Conservation (phyloP, 2,113 vertebrate species). For the Coracopsis vasa region DNA sequence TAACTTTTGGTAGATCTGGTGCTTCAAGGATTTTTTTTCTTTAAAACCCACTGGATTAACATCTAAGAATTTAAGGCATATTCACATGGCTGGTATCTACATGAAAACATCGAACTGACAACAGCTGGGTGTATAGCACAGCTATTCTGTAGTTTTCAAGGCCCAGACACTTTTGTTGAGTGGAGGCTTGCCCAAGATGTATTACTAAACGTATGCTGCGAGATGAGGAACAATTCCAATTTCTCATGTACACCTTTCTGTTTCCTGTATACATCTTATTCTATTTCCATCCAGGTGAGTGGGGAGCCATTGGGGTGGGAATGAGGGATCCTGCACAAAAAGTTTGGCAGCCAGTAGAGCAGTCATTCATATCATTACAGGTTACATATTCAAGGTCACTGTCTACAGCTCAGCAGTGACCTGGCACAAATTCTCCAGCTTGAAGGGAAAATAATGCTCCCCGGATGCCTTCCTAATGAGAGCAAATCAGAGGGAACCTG, state of each 20-base stretch:
- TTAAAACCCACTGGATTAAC: background rate
- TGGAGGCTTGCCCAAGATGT: background rate
- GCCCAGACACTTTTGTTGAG: background rate
- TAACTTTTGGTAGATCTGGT: background rate
- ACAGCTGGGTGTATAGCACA: background rate
- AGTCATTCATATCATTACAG: background rate
- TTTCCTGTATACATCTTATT: background rate
- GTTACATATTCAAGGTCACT: background rate
- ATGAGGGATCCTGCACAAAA: background rate
- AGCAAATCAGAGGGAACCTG: background rate
- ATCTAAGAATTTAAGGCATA: background rate
- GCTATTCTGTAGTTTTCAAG: background rate
- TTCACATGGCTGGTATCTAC: background rate
- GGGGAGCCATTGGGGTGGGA: background rate
- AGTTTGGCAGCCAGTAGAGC: background rate
- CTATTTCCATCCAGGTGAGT: background rate
- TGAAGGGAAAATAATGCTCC: background rate
- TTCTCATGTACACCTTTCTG: background rate
- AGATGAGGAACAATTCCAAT: background rate
- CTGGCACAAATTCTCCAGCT: background rate
- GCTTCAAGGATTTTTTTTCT: background rate
- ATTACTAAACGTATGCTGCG: background rate
- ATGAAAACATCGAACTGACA: background rate
- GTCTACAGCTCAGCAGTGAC: background rate
- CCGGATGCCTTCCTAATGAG: conserved; percentile 12